phyloP scores from a whole-genome alignment of 2,113 vertebrate species.

The Vicugna pacos region DNA sequence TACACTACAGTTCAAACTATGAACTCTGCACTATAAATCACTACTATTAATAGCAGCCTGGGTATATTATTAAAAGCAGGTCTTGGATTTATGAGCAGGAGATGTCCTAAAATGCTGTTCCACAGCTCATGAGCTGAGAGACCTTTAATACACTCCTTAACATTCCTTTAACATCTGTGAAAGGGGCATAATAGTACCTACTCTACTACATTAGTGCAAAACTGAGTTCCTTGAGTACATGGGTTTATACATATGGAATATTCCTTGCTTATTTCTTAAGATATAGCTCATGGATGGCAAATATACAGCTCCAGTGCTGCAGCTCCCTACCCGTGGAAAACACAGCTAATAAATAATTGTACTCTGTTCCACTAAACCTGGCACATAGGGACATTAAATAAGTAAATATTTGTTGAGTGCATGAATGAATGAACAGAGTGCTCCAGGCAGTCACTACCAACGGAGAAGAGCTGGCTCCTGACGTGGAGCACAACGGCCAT shows the following conservation, averaged over 20 bases:
- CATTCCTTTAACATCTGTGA: constrained; percentile 24
- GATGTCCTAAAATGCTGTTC: neutral
- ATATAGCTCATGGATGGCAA: neutral
- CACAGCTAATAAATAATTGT: neutral
- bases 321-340: neutral
- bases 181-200: neutral
- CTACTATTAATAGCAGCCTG: constrained; percentile 45
- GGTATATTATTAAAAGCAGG: neutral
- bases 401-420: neutral
- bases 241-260: neutral
- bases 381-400: neutral
- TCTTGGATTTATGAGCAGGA: constrained; percentile 48
- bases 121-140: neutral
- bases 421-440: neutral
- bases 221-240: neutral
- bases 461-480: neutral
- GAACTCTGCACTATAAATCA: constrained; percentile 38
- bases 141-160: neutral
- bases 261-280: constrained; percentile 33
- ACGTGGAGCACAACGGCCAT: neutral
- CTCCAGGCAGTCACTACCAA: neutral
- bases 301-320: neutral
- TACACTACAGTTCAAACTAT: constrained; percentile 47
- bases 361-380: neutral
- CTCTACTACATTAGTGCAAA: neutral